Base-by-base conservation (phyloP, 2,888 invertebrate genomes). In the Hypena proboscidalis region DNA sequence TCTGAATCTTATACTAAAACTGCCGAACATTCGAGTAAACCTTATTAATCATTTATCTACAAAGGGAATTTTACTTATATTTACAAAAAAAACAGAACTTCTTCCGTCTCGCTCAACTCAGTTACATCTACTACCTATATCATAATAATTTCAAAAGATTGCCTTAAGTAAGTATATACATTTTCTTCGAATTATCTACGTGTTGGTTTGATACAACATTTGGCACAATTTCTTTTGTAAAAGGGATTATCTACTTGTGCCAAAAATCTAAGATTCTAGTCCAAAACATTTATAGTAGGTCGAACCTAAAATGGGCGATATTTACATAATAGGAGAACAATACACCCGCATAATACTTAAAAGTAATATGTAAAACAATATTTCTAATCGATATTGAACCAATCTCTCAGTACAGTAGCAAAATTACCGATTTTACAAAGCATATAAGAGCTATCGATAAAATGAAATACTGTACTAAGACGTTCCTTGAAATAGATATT, bases 101-200 rank as follows among this genome's bases (percentile, higher is more conserved):
- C 32, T 25, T 32, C 10, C 6, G 19, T 8, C 32, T 31, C 33
- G 39, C 26, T 38, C 25, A 6, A 43, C 29, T 34, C 56, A 44
- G 32, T 45, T 44, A 46, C 9, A 33, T 30, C 35, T 31, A 23
- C 52, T 39, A 49, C 33, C 22, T 43, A 32, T n/a, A n/a, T n/a
- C n/a, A n/a, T 44, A 50, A 51, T 46, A 37, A 50, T 58, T 53
- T 35, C 47, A 65, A 64, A 65, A 49, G 46, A 62, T 63, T 66
- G 68, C 63, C 67, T 70, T 70, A 67, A 58, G 30, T 60, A 71
- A 60, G 55, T 60, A 70, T 69, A 58, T 84, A 83, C 83, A 54
- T 77, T 77, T 81, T 65, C 67, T 77, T 69, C 75, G 80, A 83
- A 76, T 79, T 72, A 46, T 58, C 78, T 82, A 78, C 66, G 46